Percentiles rank a stretch among this genome's conserved stretches.
Conservation (phyloP, 1,140 invertebrate genomes). For the Drosophila ohnishii region DNA sequence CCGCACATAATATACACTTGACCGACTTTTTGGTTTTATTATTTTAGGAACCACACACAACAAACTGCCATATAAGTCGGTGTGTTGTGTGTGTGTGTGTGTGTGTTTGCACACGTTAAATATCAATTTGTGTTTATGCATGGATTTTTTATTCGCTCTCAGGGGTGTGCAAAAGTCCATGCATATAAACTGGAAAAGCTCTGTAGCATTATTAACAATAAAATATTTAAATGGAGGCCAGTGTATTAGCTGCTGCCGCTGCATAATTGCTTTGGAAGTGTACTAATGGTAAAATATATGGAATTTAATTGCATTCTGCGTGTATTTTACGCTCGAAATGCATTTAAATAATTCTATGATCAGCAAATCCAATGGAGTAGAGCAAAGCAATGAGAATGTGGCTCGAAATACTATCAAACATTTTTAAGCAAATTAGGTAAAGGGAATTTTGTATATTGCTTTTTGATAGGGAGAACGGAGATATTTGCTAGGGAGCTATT, state of each 20-base stretch:
- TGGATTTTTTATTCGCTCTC: constrained; percentile 43
- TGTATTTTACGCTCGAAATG: constrained; percentile 23
- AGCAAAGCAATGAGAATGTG: neutral
- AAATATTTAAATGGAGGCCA: constrained; percentile 32
- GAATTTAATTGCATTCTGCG: constrained; percentile 19
- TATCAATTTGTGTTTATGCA: constrained; percentile 60
- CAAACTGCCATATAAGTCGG: constrained; percentile 46
- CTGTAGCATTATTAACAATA: constrained; percentile 29
- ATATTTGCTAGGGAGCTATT: too few species aligned
- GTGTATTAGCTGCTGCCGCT: neutral
- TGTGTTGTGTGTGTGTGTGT: constrained; percentile 8
- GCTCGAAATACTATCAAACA: neutral
- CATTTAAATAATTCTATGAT: constrained; percentile 20
- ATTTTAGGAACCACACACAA: constrained; percentile 32
- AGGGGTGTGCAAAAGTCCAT: constrained; percentile 8
- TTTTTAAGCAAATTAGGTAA: neutral
- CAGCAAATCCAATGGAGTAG: constrained; percentile 11
- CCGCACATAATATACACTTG: constrained; percentile 57
- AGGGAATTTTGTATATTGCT: too few species aligned
- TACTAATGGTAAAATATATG: constrained; percentile 25
- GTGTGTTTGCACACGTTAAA: constrained; percentile 24
- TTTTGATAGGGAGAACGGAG: too few species aligned
- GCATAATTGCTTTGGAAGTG: constrained; percentile 26
- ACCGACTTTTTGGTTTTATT: constrained; percentile 58
- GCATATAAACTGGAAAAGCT: constrained; percentile 2